phyloP scores from a whole-genome alignment of 2,888 invertebrate species.

The Drosophila diplacantha region DNA sequence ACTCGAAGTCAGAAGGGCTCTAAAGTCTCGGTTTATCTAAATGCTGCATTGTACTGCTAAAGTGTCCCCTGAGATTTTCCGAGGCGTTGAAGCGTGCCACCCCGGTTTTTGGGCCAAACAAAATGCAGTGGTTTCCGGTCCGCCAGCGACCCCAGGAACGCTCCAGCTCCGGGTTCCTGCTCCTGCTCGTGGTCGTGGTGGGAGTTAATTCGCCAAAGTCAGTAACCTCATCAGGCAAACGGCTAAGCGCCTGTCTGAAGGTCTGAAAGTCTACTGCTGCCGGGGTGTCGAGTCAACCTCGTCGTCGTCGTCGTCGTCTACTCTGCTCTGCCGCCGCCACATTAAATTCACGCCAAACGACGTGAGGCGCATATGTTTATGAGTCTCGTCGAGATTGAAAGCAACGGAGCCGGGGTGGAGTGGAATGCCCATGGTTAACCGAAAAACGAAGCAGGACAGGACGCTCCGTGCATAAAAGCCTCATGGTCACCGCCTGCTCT shows the following conservation, averaged over 20 bases:
- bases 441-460: constrained; percentile 69
- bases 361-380: constrained; percentile 77
- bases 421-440: constrained; percentile 75
- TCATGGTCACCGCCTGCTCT: constrained; percentile 48
- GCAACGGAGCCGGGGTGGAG: constrained; percentile 35
- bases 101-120: constrained; percentile 65
- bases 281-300: constrained; percentile 56
- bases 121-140: constrained; percentile 75
- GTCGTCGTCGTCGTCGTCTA: constrained; percentile 17
- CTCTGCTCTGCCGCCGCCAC: constrained; percentile 55
- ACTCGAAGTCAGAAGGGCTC: constrained; percentile 41
- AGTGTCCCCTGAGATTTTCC: constrained; percentile 73
- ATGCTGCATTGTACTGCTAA: constrained; percentile 69
- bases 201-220: constrained; percentile 72
- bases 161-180: background rate
- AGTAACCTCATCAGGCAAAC: constrained; percentile 72
- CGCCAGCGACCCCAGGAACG: constrained; percentile 55
- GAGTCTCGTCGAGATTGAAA: constrained; percentile 71
- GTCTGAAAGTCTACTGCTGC: constrained; percentile 30
- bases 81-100: constrained; percentile 77
- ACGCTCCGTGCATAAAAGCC: constrained; percentile 72
- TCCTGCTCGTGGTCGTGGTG: constrained; percentile 30
- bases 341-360: constrained; percentile 76
- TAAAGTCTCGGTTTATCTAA: constrained; percentile 66
- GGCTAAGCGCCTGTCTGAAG: constrained; percentile 53